phyloP scores from a whole-genome alignment of 2,113 vertebrate species.

The Cardinalis cardinalis region DNA sequence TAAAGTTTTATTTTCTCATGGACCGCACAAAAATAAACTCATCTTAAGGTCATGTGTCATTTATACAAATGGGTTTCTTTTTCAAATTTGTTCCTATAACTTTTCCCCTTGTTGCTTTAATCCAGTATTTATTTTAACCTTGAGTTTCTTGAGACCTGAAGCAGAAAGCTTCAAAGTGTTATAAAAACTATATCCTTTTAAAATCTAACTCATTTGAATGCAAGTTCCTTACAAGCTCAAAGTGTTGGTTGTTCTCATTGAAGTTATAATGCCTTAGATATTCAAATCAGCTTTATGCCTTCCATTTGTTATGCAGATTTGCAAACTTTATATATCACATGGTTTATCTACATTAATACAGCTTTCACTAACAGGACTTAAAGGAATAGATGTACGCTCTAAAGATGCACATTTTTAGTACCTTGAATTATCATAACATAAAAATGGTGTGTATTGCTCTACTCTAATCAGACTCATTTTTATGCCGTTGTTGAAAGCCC shows the following conservation, averaged over 20 bases:
- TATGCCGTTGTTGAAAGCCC: constrained; percentile 83
- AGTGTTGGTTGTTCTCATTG: constrained; percentile 69
- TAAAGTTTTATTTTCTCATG: background rate
- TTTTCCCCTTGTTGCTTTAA: constrained; percentile 37
- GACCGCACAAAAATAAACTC: background rate
- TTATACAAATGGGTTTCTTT: constrained; percentile 53
- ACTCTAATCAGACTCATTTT: constrained; percentile 81
- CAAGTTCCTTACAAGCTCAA: constrained; percentile 68
- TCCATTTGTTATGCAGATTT: constrained; percentile 75
- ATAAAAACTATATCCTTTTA: constrained; percentile 64
- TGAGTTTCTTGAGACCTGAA: constrained; percentile 57
- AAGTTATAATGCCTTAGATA: constrained; percentile 77
- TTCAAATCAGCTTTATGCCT: constrained; percentile 73
- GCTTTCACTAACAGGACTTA: constrained; percentile 67
- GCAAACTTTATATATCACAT: constrained; percentile 70
- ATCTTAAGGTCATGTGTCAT: constrained; percentile 52
- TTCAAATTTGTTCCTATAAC: constrained; percentile 55
- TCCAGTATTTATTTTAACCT: constrained; percentile 70
- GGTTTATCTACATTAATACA: constrained; percentile 72
- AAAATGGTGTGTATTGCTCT: constrained; percentile 72
- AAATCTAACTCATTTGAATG: constrained; percentile 72
- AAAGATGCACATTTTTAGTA: constrained; percentile 73
- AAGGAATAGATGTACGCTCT: constrained; percentile 57
- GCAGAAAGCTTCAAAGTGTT: constrained; percentile 62
- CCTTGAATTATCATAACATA: constrained; percentile 73